Base-by-base conservation (phyloP, 2,113 vertebrate species). In the Lagopus muta region DNA sequence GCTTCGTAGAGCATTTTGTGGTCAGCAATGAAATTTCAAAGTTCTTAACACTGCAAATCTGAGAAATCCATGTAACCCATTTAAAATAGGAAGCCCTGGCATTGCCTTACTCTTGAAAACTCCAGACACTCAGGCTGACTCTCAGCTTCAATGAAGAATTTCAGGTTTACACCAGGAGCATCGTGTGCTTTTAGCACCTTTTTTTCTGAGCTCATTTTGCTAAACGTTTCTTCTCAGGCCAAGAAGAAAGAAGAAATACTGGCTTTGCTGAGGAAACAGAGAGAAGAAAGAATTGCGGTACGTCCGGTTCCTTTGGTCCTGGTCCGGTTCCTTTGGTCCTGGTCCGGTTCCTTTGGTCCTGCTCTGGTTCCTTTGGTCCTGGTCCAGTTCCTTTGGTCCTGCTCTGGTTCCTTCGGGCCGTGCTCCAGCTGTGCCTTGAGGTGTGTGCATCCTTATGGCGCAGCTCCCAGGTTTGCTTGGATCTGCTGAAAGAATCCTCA, bases 161-260 rank as follows among this genome's bases (percentile, higher is more conserved):
- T 42, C n/a, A 25, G 34, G 24, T 58, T 86, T 36, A 15, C 30
- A 16, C 14, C 34, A n/a, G 25, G 21, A 27, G 27, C 34, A 32
- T n/a, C 27, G 30, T 30, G 15, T 38, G 38, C 10, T 17, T 32
- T 21, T 38, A 43, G 8, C 22, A 48, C 20, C 4, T 32, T 38
- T 58, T 50, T 65, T 45, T 48, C 38, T 86, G 48, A 48, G 13
- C 11, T 89, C 57, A 17, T 24, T 32, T 19, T 47, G 38, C 25
- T 34, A 61, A 40, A 40, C 18, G 7, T 52, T 36, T 78, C 65
- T 82, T 94, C 82, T 70, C 75, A 98, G 98, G 98, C 97, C 42
- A 98, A 97, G 89, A 97, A 69, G 48, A 97, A 97, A 82, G 95
- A 97, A 30, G 97, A 98, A 82, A 98, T 98, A 93, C 91, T 98